These are phyloP conservation scores for Colossoma macropomum DNA, from an alignment of 2,113 vertebrate genomes.

Conservation along the genomic window DNA sequence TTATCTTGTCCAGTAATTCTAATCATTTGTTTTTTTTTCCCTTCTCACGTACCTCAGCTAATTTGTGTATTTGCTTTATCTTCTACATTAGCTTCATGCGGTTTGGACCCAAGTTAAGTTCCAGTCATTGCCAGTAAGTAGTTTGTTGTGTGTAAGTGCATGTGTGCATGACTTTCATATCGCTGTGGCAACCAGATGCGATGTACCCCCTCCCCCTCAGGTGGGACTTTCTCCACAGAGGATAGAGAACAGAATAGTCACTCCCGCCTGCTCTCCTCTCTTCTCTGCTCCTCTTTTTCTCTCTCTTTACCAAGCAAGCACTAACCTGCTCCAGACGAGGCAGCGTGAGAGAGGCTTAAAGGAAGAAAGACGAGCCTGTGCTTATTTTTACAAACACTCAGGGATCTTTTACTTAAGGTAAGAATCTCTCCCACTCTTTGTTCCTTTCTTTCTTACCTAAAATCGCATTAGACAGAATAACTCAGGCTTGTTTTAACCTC, in stretches of 20 bases:
- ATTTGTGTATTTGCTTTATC: too few species aligned
- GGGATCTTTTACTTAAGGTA: slow-evolving; percentile 42
- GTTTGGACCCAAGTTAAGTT: background rate
- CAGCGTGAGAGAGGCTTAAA: slow-evolving; percentile 4
- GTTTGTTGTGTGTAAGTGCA: slow-evolving; percentile 21
- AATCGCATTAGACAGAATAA: background rate
- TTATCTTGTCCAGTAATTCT: too few species aligned
- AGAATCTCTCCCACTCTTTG: slow-evolving; percentile 17
- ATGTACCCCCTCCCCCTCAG: slow-evolving; percentile 42
- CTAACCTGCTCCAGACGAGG: slow-evolving; percentile 23
- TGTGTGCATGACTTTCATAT: slow-evolving; percentile 1
- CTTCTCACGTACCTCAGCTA: too few species aligned
- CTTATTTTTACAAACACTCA: background rate
- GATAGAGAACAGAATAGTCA: slow-evolving; percentile 30
- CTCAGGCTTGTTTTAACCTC: background rate
- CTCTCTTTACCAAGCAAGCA: slow-evolving; percentile 32
- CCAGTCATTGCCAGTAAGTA: background rate
- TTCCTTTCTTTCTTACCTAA: background rate
- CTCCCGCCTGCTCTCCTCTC: slow-evolving; percentile 58
- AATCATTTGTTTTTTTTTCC: background rate
- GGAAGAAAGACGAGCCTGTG: background rate
- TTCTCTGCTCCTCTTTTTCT: background rate
- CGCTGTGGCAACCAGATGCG: slow-evolving; percentile 20
- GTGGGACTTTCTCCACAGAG: slow-evolving; percentile 51
- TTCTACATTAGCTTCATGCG: background rate